Base-by-base conservation (phyloP, 2,113 vertebrate species). In the cat (Felis catus) region DNA sequence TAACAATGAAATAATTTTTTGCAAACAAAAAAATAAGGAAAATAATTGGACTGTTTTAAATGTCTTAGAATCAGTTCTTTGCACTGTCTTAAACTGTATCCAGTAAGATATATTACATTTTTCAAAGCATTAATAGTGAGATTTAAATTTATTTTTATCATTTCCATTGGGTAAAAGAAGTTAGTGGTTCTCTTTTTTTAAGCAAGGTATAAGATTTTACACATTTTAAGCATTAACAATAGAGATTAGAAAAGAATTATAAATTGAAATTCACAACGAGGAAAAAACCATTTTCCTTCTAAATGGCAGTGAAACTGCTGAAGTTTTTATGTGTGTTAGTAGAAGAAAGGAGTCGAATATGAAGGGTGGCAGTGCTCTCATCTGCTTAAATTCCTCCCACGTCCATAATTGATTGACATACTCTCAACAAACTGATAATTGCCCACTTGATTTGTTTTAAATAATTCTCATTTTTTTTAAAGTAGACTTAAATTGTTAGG, bases 391-490 rank as follows among this genome's bases (percentile, higher is more conserved):
- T 98, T 98, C 96, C 94, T 97, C 92, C 94, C 76, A 95, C 94
- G 97, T 96, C 33, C 96, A 71, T 41, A 82, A 48, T 18, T 98
- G 98, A 98, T 13, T 98, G 98, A 97, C 90, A 93, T 68, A 93
- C 74, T 95, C 94, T 98, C 97, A 98, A 98, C 94, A 98, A 98
- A 96, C 85, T 96, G 61, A 86, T 98, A 98, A 98, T 98, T 98
- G 96, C 95, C 98, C 96, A 98, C 95, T 98, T 96, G 23, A 61
- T 94, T 98, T 98, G 95, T 95, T 98, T 98, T 98, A 98, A 98
- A 98, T 92, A 92, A 98, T 98, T 86, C 76, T 98, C 97, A 96
- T 66, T 71, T 92, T 98, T 97, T 97, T 94, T 98, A 91, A 97
- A 97, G 85, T 96, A 98, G 88, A 97, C 96, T 97, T 98, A 97